Percentiles rank a stretch among this genome's conserved stretches.
These are phyloP conservation scores for Lanistes nyassanus DNA, from an alignment of 1,140 invertebrate species.

Conservation along the genomic window DNA sequence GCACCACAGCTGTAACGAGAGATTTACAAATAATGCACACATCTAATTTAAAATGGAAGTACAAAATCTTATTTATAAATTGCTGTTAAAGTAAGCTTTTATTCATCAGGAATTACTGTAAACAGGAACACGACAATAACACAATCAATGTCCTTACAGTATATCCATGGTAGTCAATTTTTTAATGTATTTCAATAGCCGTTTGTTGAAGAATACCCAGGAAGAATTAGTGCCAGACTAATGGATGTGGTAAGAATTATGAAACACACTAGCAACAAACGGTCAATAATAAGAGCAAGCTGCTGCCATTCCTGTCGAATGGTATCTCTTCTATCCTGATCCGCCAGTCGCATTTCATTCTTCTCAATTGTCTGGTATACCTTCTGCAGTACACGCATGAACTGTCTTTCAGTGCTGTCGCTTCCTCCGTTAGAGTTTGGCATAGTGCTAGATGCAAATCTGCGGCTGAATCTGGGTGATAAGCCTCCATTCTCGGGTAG, in stretches of 20 bases:
- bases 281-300: slow-evolving; percentile 77
- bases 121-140: no score
- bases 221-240: slow-evolving; percentile 57
- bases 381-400: slow-evolving; percentile 74
- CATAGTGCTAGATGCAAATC: slow-evolving; percentile 27
- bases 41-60: no score
- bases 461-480: slow-evolving; percentile 51
- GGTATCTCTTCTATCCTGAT: slow-evolving; percentile 76
- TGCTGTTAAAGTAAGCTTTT: no score
- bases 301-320: slow-evolving; percentile 82
- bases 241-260: slow-evolving; percentile 71
- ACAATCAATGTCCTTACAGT: no score
- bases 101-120: no score
- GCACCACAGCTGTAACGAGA: no score
- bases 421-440: slow-evolving; percentile 16
- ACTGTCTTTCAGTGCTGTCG: slow-evolving; percentile 72
- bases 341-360: slow-evolving; percentile 75
- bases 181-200: no score
- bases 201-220: slow-evolving; percentile 41
- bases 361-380: slow-evolving; percentile 79
- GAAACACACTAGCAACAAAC: slow-evolving; percentile 77
- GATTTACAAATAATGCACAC: no score
- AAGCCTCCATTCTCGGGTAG: slow-evolving; percentile 60
- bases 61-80: no score
- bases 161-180: no score